phyloP scores from a whole-genome alignment of 1,140 invertebrate species.

The Metopolophium dirhodum region DNA sequence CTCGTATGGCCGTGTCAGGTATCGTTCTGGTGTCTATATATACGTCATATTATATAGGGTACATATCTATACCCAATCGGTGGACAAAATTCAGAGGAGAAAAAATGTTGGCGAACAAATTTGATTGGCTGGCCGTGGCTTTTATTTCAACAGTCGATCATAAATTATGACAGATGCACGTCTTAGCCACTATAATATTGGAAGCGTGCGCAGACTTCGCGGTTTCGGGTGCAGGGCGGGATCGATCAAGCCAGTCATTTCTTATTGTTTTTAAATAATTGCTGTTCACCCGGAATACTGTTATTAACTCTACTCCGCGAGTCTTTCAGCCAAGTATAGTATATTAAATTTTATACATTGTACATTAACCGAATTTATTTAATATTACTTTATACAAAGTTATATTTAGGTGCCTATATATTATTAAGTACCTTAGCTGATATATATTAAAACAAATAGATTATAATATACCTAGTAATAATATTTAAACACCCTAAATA shows the following conservation, averaged over 20 bases:
- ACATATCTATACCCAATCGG: background rate
- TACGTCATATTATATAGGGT: too few species aligned
- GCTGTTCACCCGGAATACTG: background rate
- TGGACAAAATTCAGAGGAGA: background rate
- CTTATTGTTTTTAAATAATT: constrained; percentile 10
- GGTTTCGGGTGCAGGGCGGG: background rate
- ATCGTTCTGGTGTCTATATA: background rate
- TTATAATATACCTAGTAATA: background rate
- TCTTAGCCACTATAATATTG: background rate
- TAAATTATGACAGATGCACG: background rate
- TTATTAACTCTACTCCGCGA: background rate
- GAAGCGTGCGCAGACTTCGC: background rate
- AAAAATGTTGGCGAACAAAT: background rate
- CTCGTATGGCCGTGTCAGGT: background rate
- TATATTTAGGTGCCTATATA: background rate
- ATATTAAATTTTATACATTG: background rate
- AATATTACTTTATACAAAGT: background rate
- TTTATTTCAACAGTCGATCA: background rate
- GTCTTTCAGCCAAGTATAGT: background rate
- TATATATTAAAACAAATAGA: background rate
- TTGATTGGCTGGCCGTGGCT: background rate
- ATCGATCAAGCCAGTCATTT: background rate
- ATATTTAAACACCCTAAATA: background rate
- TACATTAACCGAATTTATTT: background rate
- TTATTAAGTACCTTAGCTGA: background rate